Percentiles rank a stretch among this genome's conserved stretches.
These are phyloP conservation scores for Tachypleus tridentatus DNA, from an alignment of 1,140 invertebrate genomes.

Conservation along the genomic window DNA sequence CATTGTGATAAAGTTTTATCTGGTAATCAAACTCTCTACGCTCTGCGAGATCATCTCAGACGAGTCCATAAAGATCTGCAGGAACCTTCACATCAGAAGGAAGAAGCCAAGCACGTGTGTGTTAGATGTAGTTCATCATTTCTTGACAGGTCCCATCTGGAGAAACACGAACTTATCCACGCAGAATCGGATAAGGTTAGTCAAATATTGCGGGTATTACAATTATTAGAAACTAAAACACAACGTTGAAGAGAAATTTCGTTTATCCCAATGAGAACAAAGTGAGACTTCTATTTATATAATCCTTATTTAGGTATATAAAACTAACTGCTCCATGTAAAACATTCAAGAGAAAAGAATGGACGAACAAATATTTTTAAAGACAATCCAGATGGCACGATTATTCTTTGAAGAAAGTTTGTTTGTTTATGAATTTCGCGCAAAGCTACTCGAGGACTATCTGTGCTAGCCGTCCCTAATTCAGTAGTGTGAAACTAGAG, in stretches of 20 bases:
- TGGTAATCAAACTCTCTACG: slow-evolving; percentile 33
- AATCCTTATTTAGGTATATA: background rate
- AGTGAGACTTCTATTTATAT: background rate
- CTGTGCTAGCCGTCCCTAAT: no score
- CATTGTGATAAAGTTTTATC: slow-evolving; percentile 47
- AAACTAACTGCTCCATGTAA: background rate
- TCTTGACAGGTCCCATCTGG: slow-evolving; percentile 58
- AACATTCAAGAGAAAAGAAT: slow-evolving; percentile 31
- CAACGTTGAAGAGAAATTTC: background rate
- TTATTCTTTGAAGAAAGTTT: no score
- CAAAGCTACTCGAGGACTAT: no score
- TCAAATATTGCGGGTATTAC: slow-evolving; percentile 15
- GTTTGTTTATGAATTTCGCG: no score
- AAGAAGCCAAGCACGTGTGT: slow-evolving; percentile 40
- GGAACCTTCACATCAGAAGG: slow-evolving; percentile 31
- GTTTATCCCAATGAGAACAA: background rate
- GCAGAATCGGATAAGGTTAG: slow-evolving; percentile 60
- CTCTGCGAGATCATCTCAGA: slow-evolving; percentile 49
- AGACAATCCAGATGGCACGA: no score
- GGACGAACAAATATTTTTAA: slow-evolving; percentile 61
- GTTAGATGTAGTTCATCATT: slow-evolving; percentile 67
- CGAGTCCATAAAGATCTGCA: slow-evolving; percentile 38
- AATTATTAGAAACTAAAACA: background rate
- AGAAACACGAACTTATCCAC: slow-evolving; percentile 71
- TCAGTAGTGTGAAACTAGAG: no score